phyloP scores from a whole-genome alignment of 2,888 invertebrate genomes.

The Portevinia maculata region DNA sequence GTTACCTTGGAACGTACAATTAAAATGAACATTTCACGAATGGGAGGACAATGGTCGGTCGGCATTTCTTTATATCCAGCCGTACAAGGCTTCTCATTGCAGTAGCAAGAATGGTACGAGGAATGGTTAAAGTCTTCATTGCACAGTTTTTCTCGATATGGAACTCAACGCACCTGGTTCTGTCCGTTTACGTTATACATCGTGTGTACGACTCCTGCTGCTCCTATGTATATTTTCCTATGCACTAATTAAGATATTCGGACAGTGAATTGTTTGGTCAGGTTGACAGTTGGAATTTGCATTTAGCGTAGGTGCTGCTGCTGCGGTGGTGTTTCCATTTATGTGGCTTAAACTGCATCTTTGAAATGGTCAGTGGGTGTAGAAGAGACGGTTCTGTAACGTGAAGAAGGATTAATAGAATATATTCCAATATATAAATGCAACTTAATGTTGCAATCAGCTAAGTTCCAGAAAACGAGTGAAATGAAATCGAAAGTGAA shows the following conservation, averaged over 20 bases:
- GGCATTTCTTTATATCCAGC: slow-evolving; percentile 4
- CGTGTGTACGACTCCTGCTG: slow-evolving; percentile 1
- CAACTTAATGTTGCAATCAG: background rate
- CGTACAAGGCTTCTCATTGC: slow-evolving; percentile 40
- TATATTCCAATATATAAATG: background rate
- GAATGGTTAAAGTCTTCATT: slow-evolving; percentile 67
- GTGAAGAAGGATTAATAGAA: no score
- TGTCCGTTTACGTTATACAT: slow-evolving; percentile 39
- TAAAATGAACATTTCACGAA: slow-evolving; percentile 59
- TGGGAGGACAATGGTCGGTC: slow-evolving; percentile 58
- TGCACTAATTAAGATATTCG: slow-evolving; percentile 71
- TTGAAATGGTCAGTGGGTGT: slow-evolving; percentile 10
- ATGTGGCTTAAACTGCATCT: background rate
- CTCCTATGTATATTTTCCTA: slow-evolving; percentile 27
- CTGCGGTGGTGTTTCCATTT: background rate
- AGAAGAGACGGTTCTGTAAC: background rate
- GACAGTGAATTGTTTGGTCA: slow-evolving; percentile 62
- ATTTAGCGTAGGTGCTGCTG: slow-evolving; percentile 19
- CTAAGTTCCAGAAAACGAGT: no score
- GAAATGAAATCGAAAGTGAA: no score
- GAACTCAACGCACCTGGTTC: slow-evolving; percentile 64
- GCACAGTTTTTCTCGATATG: slow-evolving; percentile 19
- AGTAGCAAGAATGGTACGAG: slow-evolving; percentile 36
- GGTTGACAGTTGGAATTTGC: slow-evolving; percentile 58
- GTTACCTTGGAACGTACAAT: slow-evolving; percentile 39